Evolutionary conservation across 2,888 invertebrate genomes (phyloP), one percentile per base, ranked within the genome.

Genomic region (Neocrepidodera transversa): DNA sequence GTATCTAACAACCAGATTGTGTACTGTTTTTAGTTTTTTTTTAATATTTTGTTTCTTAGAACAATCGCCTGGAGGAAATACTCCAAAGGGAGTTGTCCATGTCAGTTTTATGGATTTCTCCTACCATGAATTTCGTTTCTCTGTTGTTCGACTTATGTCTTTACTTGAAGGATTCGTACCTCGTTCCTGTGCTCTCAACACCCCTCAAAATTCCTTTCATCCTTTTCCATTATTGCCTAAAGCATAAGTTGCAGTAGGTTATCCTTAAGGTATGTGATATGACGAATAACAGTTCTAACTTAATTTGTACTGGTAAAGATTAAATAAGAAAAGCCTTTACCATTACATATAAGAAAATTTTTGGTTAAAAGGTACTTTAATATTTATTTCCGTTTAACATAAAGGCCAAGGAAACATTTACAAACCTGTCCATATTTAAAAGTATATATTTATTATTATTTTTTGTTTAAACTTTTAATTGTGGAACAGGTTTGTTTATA

Each of bases 171-270:
- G 76, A 79, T 63, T 71, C 72, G 60, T 76, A 75, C 66, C 64
- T 80, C 28, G 64, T 78, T 50, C 79, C 80, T 2, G 69, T 76
- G 56, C 68, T 78, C 11, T 72, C 68, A 63, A 74, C 75, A 66
- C 74, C 78, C 28, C 65, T 78, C 60, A 74, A 72, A 65, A 69
- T 76, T 59, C 77, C 79, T 13, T 73, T 80, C 55, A 66, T 79
- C 60, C 70, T 78, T 20, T 66, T 79, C 58, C 76, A 78, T 64
- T 79, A 78, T 68, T 75, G 77, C 66, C 69, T 77, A 66, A 78
- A 74, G 71, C 78, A 79, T 70, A 79, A 78, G 69, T 70, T 79
- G 63, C 76, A 78, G 70, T 77, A 72, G 67, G 28, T 28, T 10
- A 5, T 28, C 28, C 28, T 10, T 10, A 23, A 23, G 23, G 23